Conservation (phyloP, 2,888 invertebrate genomes). For the Nycteola revayana region DNA sequence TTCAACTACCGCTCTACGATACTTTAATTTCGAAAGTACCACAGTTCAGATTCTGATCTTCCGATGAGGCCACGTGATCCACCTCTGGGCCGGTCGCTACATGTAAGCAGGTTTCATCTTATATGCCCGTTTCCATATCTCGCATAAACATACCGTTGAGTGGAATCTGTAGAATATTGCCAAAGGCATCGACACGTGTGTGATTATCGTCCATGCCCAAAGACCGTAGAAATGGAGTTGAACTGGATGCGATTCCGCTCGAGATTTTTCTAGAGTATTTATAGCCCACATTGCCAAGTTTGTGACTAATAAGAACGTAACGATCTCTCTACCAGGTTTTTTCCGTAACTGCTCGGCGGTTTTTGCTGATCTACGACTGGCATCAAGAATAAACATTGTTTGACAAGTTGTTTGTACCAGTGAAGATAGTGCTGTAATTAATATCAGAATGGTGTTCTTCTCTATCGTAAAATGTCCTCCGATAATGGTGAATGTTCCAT, state of each 20-base stretch:
- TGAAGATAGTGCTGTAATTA: constrained; percentile 92
- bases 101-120: constrained; percentile 94
- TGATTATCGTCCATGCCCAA: constrained; percentile 98
- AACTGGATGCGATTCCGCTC: constrained; percentile 95
- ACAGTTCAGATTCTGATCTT: constrained; percentile 44
- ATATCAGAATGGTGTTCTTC: constrained; percentile 89
- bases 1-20: constrained; percentile 46
- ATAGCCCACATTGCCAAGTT: constrained; percentile 98
- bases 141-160: constrained; percentile 96
- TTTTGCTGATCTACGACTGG: constrained; percentile 91
- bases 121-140: constrained; percentile 98
- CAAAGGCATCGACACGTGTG: constrained; percentile 95
- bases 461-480: constrained; percentile 94
- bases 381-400: constrained; percentile 95
- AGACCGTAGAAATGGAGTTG: constrained; percentile 95
- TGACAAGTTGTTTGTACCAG: constrained; percentile 94
- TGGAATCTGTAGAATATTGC: constrained; percentile 98
- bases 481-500: constrained; percentile 96
- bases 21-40: constrained; percentile 45
- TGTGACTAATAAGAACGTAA: constrained; percentile 94
- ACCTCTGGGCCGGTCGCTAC: constrained; percentile 81
- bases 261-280: constrained; percentile 94
- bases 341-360: constrained; percentile 90
- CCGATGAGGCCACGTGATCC: neutral
- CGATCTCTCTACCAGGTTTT: constrained; percentile 96